A percentile compares a stretch with the other conserved stretches of the same genome.
phyloP scores from a whole-genome alignment of 1,140 invertebrate genomes.

The Drosophila busckii region DNA sequence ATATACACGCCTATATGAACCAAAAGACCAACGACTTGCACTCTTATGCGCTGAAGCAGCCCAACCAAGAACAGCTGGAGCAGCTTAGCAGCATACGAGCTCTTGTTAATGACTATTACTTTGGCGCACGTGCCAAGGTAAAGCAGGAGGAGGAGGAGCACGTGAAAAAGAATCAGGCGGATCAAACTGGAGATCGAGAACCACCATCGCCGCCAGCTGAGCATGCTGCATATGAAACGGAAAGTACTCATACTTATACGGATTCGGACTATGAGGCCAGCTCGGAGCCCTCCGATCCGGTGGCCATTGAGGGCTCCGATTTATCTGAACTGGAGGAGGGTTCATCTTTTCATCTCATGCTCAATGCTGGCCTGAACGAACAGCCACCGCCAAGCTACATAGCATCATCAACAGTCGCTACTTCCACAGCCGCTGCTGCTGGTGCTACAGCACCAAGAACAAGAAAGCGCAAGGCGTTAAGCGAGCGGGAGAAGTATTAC shows the following conservation, averaged over 20 bases:
- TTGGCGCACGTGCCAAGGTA: conserved; percentile 10
- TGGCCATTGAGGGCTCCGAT: conserved; percentile 21
- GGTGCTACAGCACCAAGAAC: neutral
- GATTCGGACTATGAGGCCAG: conserved; percentile 16
- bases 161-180: neutral
- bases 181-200: neutral
- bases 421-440: neutral
- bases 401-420: neutral
- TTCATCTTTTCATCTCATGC: neutral
- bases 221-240: no score
- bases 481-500: conserved; percentile 53
- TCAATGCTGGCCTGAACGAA: neutral
- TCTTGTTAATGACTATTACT: conserved; percentile 47
- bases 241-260: conserved; percentile 4
- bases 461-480: conserved; percentile 23
- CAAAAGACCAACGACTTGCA: conserved; percentile 66
- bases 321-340: conserved; percentile 9
- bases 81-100: conserved; percentile 26
- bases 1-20: conserved; percentile 65
- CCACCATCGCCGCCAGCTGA: neutral
- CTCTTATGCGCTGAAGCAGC: conserved; percentile 68
- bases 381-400: neutral
- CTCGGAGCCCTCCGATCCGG: conserved; percentile 24
- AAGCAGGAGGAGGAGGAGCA: neutral
- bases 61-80: conserved; percentile 41